Conservation (phyloP, 2,113 vertebrate genomes). For the Aptenodytes patagonicus region DNA sequence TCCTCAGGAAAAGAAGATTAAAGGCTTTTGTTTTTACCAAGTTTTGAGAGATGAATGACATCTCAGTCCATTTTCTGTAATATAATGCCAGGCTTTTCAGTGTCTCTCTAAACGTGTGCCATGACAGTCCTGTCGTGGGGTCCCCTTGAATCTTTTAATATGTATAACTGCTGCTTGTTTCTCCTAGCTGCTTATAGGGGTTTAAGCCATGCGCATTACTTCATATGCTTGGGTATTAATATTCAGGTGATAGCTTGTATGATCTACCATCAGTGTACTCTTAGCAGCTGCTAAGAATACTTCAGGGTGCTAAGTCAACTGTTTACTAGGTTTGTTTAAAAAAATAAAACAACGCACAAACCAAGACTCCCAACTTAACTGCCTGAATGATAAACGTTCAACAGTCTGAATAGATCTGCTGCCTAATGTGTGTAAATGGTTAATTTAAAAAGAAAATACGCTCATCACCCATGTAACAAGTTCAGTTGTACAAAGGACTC, state of each 20-base stretch:
- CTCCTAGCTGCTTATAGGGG: not conserved
- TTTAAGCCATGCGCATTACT: not conserved
- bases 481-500: not conserved
- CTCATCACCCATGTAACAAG: not conserved
- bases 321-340: not conserved
- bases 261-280: not conserved
- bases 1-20: not conserved
- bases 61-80: not conserved
- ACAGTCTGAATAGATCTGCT: not conserved
- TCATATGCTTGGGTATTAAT: not conserved
- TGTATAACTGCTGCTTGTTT: not conserved
- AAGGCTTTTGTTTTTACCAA: not conserved
- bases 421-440: not conserved
- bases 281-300: not conserved
- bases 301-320: not conserved
- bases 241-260: not conserved
- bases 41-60: not conserved
- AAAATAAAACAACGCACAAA: not conserved
- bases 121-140: fast-evolving
- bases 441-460: not conserved
- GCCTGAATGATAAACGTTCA: not conserved
- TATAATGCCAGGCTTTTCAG: not conserved
- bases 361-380: not conserved
- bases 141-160: not conserved
- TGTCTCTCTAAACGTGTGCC: not conserved